Evolutionary conservation across 2,797 vertebrate genomes (phyloP), one percentile per base, ranked within the genome.

Genomic region (Champsocephalus gunnari): DNA sequence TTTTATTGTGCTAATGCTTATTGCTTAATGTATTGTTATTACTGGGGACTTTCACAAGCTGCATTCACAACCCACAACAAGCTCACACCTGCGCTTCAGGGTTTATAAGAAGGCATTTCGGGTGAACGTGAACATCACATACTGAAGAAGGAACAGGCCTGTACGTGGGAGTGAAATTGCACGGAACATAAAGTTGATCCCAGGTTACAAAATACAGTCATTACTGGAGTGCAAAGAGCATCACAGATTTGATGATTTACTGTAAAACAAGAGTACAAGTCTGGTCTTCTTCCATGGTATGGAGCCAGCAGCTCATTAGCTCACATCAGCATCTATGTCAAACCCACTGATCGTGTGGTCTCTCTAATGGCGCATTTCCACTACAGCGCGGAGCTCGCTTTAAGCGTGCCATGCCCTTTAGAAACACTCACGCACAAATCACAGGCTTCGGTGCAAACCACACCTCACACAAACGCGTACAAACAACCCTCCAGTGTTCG

Each of bases 271-370:
- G 50, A 43, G 28, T 3, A 6, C 50, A n/a, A 65, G 55, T 44
- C 54, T 11, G 14, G 10, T 38, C 53, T 1, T 61, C 48, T 13
- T 51, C 41, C 2, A 0, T 58, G 3, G 45, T 7, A 1, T 47
- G 21, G 10, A 24, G 64, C 24, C 34, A 16, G 38, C 5, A 0
- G 49, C 51, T 72, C 53, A 49, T 85, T 50, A 72, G 56, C 53
- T 64, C 78, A 45, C 53, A 81, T 83, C 80, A 79, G 71, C 64
- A 55, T 81, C 76, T n/a, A 32, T 73, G 77, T 81, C 80, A 56
- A 68, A 59, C 12, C 5, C 50, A 21, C 0, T 16, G 51, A 1
- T 5, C 8, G 48, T 64, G 45, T 44, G 5, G 9, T 24, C 49
- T 11, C 11, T 13, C 11, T 21, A 1, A 28, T 28, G 24, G 24